Base-by-base conservation (phyloP, 1,140 invertebrate genomes). In the Danaus melanippus region DNA sequence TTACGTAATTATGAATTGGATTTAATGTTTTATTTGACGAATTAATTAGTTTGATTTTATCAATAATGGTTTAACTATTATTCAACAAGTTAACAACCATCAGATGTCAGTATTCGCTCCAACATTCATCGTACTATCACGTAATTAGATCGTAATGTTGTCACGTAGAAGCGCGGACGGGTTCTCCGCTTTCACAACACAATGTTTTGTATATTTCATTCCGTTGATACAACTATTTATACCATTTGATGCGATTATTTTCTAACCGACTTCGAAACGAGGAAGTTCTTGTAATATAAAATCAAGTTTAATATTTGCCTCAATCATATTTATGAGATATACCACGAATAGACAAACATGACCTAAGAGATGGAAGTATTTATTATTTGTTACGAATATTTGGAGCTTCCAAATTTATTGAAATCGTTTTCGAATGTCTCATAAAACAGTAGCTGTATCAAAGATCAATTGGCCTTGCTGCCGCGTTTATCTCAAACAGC, bases 131-230 rank as follows among this genome's bases (percentile, higher is more conserved):
- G 46, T 48, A 41, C 41, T 56, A 60, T 69, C 71, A 76, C 69
- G 71, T 73, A 72, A 62, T 67, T 58, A 67, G 60, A 66, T 64
- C 60, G 69, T 59, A 69, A 70, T 69, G 63, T 60, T 64, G 64
- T 71, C 73, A 78, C 75, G 75, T 78, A 63, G 52, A 50, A 43
- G 42, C 52, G 53, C 42, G 60, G 53, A 50, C 46, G 66, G 42
- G 58, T 49, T 71, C 68, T 67, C 69, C 68, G 76, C 74, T 79
- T 79, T 79, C 74, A 68, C 66, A 62, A 32, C 6, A 32, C 2
- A 32, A 32, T 32, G 21, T 64, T 51, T 53, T 60, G 60, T 55
- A 49, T 50, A 60, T 60, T 64, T 42, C 46, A 9, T 12, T 46
- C 43, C 48, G 52, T 54, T 42, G 17, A 32, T 55, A 42, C 39